Evolutionary conservation across 1,140 invertebrate species (phyloP).

Genomic region (Drosophila parvula): DNA sequence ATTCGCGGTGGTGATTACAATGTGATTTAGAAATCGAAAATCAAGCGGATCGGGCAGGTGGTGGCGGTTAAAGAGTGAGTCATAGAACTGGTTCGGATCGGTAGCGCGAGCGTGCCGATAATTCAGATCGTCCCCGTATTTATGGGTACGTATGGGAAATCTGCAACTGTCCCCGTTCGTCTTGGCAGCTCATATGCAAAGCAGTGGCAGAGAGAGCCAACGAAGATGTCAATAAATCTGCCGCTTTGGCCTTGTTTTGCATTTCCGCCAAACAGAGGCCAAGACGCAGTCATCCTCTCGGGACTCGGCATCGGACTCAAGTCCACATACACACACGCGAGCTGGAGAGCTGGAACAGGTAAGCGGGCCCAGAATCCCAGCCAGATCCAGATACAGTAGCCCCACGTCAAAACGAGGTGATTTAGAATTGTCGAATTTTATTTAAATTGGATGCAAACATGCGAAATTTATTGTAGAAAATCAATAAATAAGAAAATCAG

Average conservation of each 20-base stretch:
- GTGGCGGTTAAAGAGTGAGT: conserved; percentile 36
- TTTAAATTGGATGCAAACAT: conserved; percentile 84
- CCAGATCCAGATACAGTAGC: conserved; percentile 69
- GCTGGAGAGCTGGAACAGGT: conserved; percentile 28
- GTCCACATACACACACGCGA: conserved; percentile 66
- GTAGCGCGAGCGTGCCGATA: conserved; percentile 64
- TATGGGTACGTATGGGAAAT: conserved; percentile 52
- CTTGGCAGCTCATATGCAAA: conserved; percentile 77
- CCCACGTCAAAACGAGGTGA: conserved; percentile 84
- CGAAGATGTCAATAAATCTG: conserved; percentile 82
- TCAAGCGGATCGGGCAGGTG: conserved; percentile 26
- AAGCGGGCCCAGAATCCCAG: conserved; percentile 23
- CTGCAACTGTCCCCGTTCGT: conserved; percentile 36
- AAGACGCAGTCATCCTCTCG: conserved; percentile 49
- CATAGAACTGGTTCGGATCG: conserved; percentile 49
- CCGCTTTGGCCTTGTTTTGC: conserved; percentile 80
- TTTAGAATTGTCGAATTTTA: conserved; percentile 84
- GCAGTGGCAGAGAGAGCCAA: conserved; percentile 57
- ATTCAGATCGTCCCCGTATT: conserved; percentile 63
- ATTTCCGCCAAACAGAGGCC: conserved; percentile 73
- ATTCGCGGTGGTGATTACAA: conserved; percentile 32
- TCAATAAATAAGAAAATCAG: conserved; percentile 84
- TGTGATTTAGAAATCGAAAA: conserved; percentile 66
- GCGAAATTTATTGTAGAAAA: conserved; percentile 84
- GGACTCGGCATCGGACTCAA: background rate